Base-by-base conservation (phyloP, 2,797 vertebrate genomes). In the Xerus rutilus region DNA sequence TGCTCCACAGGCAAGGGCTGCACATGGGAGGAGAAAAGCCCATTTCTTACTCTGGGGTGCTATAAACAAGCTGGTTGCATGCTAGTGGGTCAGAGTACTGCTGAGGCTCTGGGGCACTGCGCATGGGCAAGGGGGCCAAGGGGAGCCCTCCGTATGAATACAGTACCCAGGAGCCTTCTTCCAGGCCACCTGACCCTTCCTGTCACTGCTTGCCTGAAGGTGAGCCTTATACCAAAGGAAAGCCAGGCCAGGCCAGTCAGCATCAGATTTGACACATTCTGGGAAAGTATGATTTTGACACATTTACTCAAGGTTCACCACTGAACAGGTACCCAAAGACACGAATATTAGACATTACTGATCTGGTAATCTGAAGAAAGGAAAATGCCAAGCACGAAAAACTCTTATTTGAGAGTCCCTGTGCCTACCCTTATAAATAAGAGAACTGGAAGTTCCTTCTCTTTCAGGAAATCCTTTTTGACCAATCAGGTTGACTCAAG, bases 271-370 rank as follows among this genome's bases (percentile, higher is more conserved):
- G 67, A 89, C 39, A 67, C 32, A 14, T 43, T 84, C 89, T 59
- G 39, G 87, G 54, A 95, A 93, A 39, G n/a, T 95, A 17, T 67
- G 35, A 86, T 85, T 88, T 23, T 82, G 25, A 57, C 69, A 78
- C 23, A 54, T 77, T 88, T 96, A 93, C 93, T 90, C 77, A 88
- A 88, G 67, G 86, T 39, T 57, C 76, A 79, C n/a, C 67, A 30
- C 14, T 89, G 43, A 95, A 86, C 47, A 95, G 77, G n/a, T 59
- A 65, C n/a, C 43, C 76, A 57, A 78, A 82, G 25, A 93, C 35
- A 74, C 23, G 43, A 79, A 64, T 35, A 89, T 89, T 95, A 83
- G 70, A 74, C 13, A 25, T 74, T 85, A 88, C 10, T 72, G 15
- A 72, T 77, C 70, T 69, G 54, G 72, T 87, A 65, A 47, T 62